A percentile compares a stretch with the other conserved stretches of the same genome.
Conservation (phyloP, 92 coral and sea anemone species). For the Parazoanthus swiftii region DNA sequence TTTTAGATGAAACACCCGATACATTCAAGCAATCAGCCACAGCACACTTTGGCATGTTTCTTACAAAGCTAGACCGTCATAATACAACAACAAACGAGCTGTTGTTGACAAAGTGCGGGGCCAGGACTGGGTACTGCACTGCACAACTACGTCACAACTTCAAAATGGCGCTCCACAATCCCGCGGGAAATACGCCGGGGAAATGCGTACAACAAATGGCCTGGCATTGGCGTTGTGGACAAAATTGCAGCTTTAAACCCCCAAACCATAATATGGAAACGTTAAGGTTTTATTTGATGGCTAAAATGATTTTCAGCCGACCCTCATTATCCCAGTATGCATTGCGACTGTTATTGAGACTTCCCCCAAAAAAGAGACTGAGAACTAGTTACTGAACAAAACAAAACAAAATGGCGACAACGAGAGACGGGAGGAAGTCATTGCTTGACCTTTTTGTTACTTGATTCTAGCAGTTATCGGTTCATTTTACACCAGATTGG, state of each 20-base stretch:
- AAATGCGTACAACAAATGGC: too few species aligned
- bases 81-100: too few species aligned
- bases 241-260: neutral
- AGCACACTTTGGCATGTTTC: neutral
- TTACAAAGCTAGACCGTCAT: too few species aligned
- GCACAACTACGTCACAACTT: neutral
- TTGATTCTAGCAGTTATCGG: neutral
- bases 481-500: neutral
- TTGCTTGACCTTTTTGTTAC: neutral
- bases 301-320: neutral
- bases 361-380: neutral
- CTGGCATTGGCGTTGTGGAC: neutral
- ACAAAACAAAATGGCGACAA: conserved; percentile 8
- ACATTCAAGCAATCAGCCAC: neutral
- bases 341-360: neutral
- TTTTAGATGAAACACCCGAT: neutral
- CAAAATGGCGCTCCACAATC: neutral
- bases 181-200: too few species aligned
- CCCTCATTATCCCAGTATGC: neutral
- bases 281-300: neutral
- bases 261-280: neutral
- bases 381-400: conserved; percentile 1
- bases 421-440: neutral
- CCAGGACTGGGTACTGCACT: too few species aligned
- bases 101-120: too few species aligned